Evolutionary conservation across 2,797 vertebrate species (phyloP), one percentile per base, ranked within the genome.

Genomic region (Nannoperca australis): DNA sequence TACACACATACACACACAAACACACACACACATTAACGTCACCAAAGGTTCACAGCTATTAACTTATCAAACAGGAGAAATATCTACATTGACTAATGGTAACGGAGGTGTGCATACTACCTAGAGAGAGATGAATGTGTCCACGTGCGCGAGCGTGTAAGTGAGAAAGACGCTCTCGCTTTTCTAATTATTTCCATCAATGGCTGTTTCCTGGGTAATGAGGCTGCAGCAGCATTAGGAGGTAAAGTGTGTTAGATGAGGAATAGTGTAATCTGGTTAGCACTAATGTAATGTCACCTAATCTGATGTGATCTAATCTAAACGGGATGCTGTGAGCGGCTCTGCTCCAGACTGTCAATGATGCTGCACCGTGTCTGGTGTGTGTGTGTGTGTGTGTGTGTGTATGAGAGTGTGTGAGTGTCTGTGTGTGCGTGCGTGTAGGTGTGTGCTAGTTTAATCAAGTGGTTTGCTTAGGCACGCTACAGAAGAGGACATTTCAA

Each of bases 251-350:
- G 84, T 77, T 84, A 49, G 83, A 91, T 90, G 91, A 89, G 79
- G 84, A 85, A 89, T 76, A 65, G 87, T 59, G 18, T 91, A 89
- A 92, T 91, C 84, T 89, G 78, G 69, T 93, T 90, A 90, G 81
- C 1, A 12, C 86, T 84, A 90, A 93, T 89, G 84, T 88, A 87
- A 91, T 84, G 90, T 85, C 87, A 81, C 82, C 89, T 89, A 85
- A 91, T 92, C 82, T 86, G 87, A 87, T 88, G 82, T 71, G 78
- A 90, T 89, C 83, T 88, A 82, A 92, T 92, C 78, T 58, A 85
- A 85, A 83, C 9, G 63, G 85, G 85, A 85, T 47, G 83, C 79
- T 76, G 67, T 0, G 13, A 78, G 55, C 36, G 17, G 12, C 67
- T 70, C 71, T 2, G n/a, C 67, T 74, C 58, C 65, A 53, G 53